Base-by-base conservation (phyloP, 2,113 vertebrate genomes). In the Uropsilus gracilis region DNA sequence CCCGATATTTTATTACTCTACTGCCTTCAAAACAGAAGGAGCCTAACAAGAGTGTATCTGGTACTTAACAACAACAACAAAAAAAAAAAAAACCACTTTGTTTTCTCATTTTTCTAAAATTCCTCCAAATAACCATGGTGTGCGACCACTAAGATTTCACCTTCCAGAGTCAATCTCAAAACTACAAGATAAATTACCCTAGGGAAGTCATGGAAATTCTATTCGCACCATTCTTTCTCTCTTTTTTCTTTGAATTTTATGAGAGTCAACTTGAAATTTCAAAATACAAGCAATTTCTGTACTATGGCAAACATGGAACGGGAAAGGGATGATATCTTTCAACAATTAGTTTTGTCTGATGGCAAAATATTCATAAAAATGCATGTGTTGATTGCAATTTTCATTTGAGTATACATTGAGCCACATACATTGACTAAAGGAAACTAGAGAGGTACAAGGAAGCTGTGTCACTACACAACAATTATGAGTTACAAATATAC, bases 21-120 rank as follows among this genome's bases (percentile, higher is more conserved):
- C 61, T 30, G 17, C 28, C 68, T 94, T 90, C 61, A 71, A 89
- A 96, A 91, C 55, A 96, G 82, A 95, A 44, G 87, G 18, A 90
- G 48, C 8, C 68, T 90, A 37, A 68, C 73, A 76, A 94, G 61
- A 50, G 39, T 42, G 2, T 46, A 75, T 76, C 20, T 64, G n/a
- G 0, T 59, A 14, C n/a, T 63, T 44, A 46, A n/a, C 4, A n/a
- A n/a, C n/a, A n/a, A n/a, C n/a, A n/a, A n/a, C 9, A 42, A 53
- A 48, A 78, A 24, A 44, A n/a, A n/a, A 7, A 42, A 53, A 48
- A 78, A 24, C 37, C 2, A 39, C 8, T 63, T 72, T 71, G 13
- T 75, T 89, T 81, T 94, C 28, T 14, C 75, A 48, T 53, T 50
- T 85, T 95, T 88, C 63, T 75, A 53, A 17, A 61, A 26, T 24